Evolutionary conservation across 1,140 invertebrate genomes (phyloP), one percentile per base, ranked within the genome.

Genomic region (Atta texana): DNA sequence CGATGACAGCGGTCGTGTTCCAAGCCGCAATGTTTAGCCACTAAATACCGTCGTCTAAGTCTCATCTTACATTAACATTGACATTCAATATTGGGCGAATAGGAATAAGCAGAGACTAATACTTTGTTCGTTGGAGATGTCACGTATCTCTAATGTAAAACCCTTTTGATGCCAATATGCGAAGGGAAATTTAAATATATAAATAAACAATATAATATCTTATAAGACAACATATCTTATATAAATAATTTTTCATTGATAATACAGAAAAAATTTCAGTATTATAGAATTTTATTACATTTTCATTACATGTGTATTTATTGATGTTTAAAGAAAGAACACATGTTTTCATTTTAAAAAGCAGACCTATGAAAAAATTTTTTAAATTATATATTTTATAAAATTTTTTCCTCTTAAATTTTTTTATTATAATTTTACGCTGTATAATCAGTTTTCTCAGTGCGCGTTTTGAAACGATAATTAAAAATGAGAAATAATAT

Each of bases 61-160:
- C 66, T 82, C 78, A 72, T 71, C 18, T 82, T 82, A 82, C 66
- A 31, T 28, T 59, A 82, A 82, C 66, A 57, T 82, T 72, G 64
- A 71, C 64, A 71, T 82, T 82, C 53, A 72, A 82, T 71, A 28
- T 71, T 71, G 24, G 34, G 4, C 21, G 21, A 82, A 14, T 28
- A 39, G 34, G 34, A 28, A 28, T 34, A 53, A 68, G 28, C 16
- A 2, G 28, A 78, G 44, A 49, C 4, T 39, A 31, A 49, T 66
- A 68, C 10, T 34, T 24, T 18, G 28, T 66, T 21, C 18, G 16
- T 72, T 18, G 31, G 3, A 72, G 18, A 44, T 18, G 21, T 31
- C 34, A 28, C 53, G 28, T 57, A 55, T 51, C 68, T 24, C 18
- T 18, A 21, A 66, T 44, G n/a, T 34, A 12, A n/a, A n/a, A 6